Conservation (phyloP, 2,797 vertebrate genomes). For the Morus bassanus region DNA sequence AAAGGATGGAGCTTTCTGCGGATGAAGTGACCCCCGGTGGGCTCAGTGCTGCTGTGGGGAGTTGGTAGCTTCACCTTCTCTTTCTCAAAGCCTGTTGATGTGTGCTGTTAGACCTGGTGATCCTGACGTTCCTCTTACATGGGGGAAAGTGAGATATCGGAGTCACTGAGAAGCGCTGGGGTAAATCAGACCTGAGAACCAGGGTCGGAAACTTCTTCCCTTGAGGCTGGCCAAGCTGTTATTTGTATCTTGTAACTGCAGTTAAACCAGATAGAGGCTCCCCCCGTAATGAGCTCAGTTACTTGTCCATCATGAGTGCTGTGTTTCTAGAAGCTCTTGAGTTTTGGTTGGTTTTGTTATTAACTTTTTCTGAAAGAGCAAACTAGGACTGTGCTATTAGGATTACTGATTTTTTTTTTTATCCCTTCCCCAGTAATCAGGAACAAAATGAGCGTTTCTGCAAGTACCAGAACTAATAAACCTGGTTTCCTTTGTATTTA, state of each 20-base stretch:
- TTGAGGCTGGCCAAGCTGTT: neutral
- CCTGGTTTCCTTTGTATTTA: conserved; percentile 47
- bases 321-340: neutral
- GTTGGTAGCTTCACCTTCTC: neutral
- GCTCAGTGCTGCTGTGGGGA: neutral
- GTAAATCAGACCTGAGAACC: neutral
- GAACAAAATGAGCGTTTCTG: conserved; percentile 9
- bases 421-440: neutral
- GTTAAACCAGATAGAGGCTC: neutral
- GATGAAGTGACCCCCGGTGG: rapidly evolving
- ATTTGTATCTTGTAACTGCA: neutral
- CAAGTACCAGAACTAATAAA: conserved; percentile 51
- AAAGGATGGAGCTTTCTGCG: neutral
- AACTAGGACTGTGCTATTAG: neutral
- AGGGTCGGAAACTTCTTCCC: neutral
- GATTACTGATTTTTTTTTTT: neutral
- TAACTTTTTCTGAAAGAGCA: neutral
- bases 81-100: neutral
- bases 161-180: neutral
- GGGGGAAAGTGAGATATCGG: rapidly evolving
- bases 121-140: neutral
- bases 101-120: rapidly evolving
- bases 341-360: neutral
- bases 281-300: neutral
- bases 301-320: rapidly evolving